These are phyloP conservation scores for Lindbergichthys nudifrons DNA, from an alignment of 2,797 vertebrate species.

Conservation along the genomic window DNA sequence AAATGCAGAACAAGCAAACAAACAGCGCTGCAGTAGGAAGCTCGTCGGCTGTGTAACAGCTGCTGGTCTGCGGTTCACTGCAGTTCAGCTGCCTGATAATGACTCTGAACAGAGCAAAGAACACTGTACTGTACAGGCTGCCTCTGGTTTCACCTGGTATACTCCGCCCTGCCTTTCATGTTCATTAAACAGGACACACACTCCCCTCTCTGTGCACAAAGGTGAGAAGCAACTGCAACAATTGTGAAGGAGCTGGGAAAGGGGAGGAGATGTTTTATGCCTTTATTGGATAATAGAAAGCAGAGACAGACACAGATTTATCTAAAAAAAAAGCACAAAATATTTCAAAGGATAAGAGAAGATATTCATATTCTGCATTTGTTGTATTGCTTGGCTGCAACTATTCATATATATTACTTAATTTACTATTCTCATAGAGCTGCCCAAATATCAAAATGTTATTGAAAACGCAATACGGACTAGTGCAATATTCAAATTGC, in stretches of 20 bases:
- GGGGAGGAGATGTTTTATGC: neutral
- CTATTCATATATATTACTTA: no score
- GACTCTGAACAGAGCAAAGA: slow-evolving; percentile 37
- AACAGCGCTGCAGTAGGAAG: slow-evolving; percentile 63
- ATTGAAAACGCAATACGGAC: no score
- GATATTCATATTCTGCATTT: no score
- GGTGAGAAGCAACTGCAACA: neutral
- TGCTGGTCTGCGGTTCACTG: slow-evolving; percentile 59
- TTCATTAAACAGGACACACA: neutral
- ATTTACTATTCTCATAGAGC: no score
- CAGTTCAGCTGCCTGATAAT: slow-evolving; percentile 62
- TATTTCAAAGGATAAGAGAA: neutral
- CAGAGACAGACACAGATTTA: neutral
- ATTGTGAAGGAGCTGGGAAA: neutral
- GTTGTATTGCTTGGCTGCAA: neutral
- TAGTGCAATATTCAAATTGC: no score
- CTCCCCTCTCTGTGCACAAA: neutral
- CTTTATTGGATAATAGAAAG: neutral
- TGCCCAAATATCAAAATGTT: no score
- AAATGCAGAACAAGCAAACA: slow-evolving; percentile 67
- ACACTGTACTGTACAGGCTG: slow-evolving; percentile 47
- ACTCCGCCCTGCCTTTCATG: neutral
- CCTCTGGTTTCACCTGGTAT: slow-evolving; percentile 12
- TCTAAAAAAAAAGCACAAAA: neutral
- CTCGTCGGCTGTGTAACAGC: slow-evolving; percentile 65